Evolutionary conservation across 2,888 invertebrate species (phyloP), one percentile per base, ranked within the genome.

Genomic region (Julus scanicus): DNA sequence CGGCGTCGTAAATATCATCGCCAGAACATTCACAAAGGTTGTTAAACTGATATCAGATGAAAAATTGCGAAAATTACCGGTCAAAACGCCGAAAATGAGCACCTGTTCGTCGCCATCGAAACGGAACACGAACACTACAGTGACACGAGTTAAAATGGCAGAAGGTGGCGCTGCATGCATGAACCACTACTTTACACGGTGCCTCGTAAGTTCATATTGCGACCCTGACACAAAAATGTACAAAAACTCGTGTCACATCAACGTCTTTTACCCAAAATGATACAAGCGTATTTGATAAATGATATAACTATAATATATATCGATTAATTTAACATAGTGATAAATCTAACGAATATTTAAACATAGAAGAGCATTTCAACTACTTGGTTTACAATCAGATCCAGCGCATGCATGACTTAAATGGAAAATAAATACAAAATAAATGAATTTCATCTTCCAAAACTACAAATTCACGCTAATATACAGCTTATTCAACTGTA

Each of bases 91-190:
- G n/a, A 71, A 29, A 20, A 71, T 0, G 20, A 71, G 20, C 63
- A 63, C 20, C 63, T 20, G 20, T 2, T 1, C 11, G 11, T 20
- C 37, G 1, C 4, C 29, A 2, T 37, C 13, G 63, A 20, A 80
- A 80, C 29, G 17, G 53, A 13, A 9, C 4, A 8, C 11, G 11
- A 53, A 2, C 44, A 8, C 8, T 8, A 44, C 63, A 71, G 3
- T 9, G 20, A 20, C 63, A 8, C n/a, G 20, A 71, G 20, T 20
- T 8, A 71, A 71, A 71, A 20, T 29, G 20, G 8, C 63, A 29
- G 80, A 9, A 13, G 80, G 80, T 80, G 37, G 80, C 80, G 80
- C 80, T 80, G 37, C 80, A 53, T 15, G 53, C 53, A 53, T 53
- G 53, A 53, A 1, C 17, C 53, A 15, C 53, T 53, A 15, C 53